These are phyloP conservation scores for Trissoscelio sp. DNA, from an alignment of 2,888 invertebrate genomes.

Conservation along the genomic window DNA sequence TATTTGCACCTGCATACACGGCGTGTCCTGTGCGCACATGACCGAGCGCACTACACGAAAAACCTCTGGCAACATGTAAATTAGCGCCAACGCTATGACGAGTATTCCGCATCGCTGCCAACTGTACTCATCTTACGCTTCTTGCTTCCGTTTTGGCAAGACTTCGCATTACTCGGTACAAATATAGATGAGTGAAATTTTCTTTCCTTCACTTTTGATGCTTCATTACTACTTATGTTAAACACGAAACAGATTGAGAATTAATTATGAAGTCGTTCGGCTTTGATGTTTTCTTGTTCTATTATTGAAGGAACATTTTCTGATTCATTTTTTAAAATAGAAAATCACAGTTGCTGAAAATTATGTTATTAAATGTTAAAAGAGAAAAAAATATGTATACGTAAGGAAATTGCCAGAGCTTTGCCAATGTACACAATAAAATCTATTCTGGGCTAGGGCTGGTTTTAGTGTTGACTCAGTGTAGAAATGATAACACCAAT, in stretches of 20 bases:
- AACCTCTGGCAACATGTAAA: constrained; percentile 51
- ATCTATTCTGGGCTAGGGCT: no score
- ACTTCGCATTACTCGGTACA: constrained; percentile 32
- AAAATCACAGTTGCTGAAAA: no score
- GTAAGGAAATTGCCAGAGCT: no score
- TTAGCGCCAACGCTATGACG: constrained; percentile 45
- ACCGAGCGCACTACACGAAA: constrained; percentile 15
- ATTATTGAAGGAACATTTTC: neutral
- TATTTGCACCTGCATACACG: constrained; percentile 28
- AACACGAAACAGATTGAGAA: constrained; percentile 18
- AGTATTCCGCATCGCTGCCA: constrained; percentile 41
- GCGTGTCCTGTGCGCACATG: constrained; percentile 1
- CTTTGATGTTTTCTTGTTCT: constrained; percentile 3
- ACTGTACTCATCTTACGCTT: constrained; percentile 47
- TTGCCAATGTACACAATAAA: no score
- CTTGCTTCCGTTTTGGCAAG: constrained; percentile 57
- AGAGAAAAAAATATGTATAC: no score
- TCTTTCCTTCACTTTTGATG: constrained; percentile 9
- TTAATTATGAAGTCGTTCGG: constrained; percentile 12
- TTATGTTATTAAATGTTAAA: no score
- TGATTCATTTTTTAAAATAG: no score
- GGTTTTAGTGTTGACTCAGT: no score
- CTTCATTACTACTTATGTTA: constrained; percentile 18
- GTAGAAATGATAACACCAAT: no score
- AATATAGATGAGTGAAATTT: constrained; percentile 51